Conservation (phyloP, 2,113 vertebrate species). For the Passer domesticus region DNA sequence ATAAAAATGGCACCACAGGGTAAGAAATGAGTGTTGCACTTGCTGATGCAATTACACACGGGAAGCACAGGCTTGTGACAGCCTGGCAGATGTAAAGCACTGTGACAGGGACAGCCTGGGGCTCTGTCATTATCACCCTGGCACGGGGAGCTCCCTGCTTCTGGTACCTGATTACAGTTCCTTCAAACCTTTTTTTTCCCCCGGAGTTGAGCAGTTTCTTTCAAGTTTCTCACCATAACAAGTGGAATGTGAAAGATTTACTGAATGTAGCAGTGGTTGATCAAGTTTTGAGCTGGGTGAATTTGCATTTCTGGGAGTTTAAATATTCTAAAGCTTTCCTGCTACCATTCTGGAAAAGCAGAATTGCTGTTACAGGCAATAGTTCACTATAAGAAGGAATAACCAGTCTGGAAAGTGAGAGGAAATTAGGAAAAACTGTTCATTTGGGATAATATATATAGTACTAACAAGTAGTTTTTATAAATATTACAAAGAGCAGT, state of each 20-base stretch:
- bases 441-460: background rate
- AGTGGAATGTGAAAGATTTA: background rate
- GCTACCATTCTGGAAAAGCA: background rate
- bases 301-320: background rate
- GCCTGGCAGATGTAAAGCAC: slow-evolving; percentile 18
- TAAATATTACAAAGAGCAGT: background rate
- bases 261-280: background rate
- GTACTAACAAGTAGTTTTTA: background rate
- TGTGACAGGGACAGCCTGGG: slow-evolving; percentile 38
- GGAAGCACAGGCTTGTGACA: background rate
- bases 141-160: background rate
- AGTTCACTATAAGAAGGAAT: background rate
- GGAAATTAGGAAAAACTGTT: background rate
- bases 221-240: background rate
- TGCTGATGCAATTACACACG: slow-evolving; percentile 57
- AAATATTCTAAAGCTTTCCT: background rate
- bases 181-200: background rate
- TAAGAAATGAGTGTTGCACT: slow-evolving; percentile 27
- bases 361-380: background rate
- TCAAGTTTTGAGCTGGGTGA: background rate
- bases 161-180: background rate
- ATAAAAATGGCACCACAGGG: slow-evolving; percentile 42
- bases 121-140: background rate
- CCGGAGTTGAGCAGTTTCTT: background rate
- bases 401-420: background rate